Conservation (phyloP, 2,888 invertebrate species). For the Drosophila kuntzei region DNA sequence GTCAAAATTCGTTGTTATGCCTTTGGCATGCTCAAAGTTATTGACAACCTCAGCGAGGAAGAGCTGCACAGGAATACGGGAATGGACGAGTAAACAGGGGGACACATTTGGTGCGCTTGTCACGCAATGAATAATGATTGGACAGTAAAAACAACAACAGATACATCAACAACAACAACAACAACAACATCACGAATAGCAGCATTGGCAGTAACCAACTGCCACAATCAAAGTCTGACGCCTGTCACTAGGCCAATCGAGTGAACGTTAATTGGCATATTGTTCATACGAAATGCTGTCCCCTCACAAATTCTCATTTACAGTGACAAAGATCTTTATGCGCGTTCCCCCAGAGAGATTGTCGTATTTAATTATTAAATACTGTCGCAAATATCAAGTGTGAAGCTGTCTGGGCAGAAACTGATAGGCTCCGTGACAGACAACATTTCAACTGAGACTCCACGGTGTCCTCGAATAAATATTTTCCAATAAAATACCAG, state of each 20-base stretch:
- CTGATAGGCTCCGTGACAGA: constrained; percentile 34
- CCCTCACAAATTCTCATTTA: constrained; percentile 30
- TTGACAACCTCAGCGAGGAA: constrained; percentile 60
- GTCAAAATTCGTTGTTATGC: constrained; percentile 60
- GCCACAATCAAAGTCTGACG: constrained; percentile 64
- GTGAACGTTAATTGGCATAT: constrained; percentile 75
- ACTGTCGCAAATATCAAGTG: constrained; percentile 57
- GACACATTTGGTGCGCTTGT: constrained; percentile 74
- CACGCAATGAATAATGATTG: constrained; percentile 81
- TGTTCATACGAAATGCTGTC: constrained; percentile 73
- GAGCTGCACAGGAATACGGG: constrained; percentile 21
- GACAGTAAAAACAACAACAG: constrained; percentile 47
- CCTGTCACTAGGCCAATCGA: constrained; percentile 71
- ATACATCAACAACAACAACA: constrained; percentile 18
- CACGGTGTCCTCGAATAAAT: neutral
- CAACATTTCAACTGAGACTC: constrained; percentile 14
- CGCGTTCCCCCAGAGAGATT: constrained; percentile 23
- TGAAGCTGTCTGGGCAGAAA: constrained; percentile 26
- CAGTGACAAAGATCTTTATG: constrained; percentile 22
- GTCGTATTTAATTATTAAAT: constrained; percentile 75
- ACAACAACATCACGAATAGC: constrained; percentile 18
- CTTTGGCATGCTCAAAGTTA: constrained; percentile 70
- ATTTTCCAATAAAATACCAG: neutral
- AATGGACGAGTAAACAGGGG: constrained; percentile 22
- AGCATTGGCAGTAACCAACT: constrained; percentile 21